Percentiles rank a stretch among this genome's conserved stretches.
These are phyloP conservation scores for Phrynocephalus forsythii DNA, from an alignment of 2,797 vertebrate genomes.

Conservation along the genomic window DNA sequence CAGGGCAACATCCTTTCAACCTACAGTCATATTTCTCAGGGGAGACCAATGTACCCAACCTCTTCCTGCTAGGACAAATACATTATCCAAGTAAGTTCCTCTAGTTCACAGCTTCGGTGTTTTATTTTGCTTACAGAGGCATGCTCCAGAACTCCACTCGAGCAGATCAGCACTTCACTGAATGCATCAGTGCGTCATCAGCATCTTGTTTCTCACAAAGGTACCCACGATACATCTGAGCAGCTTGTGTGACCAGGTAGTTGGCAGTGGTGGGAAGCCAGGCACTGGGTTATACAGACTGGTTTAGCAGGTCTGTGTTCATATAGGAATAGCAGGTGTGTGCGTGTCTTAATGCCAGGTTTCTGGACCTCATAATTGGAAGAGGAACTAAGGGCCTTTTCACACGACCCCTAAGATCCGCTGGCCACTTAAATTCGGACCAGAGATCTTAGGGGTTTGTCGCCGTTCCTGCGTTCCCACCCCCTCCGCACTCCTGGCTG, in stretches of 20 bases:
- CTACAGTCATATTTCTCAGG: not conserved
- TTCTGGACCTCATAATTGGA: not conserved
- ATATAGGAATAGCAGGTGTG: not conserved
- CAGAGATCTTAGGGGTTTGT: too few species aligned
- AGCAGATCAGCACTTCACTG: not conserved
- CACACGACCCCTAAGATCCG: too few species aligned
- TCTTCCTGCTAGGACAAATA: not conserved
- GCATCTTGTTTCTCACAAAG: not conserved
- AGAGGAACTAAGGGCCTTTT: not conserved
- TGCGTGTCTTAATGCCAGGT: not conserved
- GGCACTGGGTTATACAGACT: not conserved
- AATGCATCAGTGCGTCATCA: not conserved
- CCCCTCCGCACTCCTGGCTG: too few species aligned
- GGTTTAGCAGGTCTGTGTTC: not conserved
- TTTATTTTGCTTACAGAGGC: not conserved
- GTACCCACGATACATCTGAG: not conserved
- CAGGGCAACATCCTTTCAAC: slow-evolving; percentile 9
- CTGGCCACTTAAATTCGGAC: too few species aligned
- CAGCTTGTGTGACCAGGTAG: not conserved
- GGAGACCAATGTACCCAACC: not conserved
- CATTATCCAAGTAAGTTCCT: slow-evolving; percentile 10
- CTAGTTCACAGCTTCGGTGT: not conserved
- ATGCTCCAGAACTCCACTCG: not conserved
- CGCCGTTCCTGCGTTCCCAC: too few species aligned
- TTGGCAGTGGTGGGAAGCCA: not conserved